Base-by-base conservation (phyloP, 2,888 invertebrate genomes). In the Homarus gammarus region DNA sequence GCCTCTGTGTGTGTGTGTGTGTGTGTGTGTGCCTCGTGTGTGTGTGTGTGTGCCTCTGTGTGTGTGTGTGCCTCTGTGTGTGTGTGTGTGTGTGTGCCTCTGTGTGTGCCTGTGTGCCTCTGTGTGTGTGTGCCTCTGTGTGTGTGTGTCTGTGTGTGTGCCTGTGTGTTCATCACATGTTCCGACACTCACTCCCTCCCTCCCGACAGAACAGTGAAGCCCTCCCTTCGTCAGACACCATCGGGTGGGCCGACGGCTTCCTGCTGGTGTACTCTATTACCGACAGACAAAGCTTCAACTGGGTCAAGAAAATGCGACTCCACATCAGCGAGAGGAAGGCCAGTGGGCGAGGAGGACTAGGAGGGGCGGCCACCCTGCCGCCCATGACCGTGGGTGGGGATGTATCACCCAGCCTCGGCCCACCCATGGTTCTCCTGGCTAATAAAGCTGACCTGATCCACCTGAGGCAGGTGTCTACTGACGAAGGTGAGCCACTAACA, bases 371-470 rank as follows among this genome's bases (percentile, higher is more conserved):
- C n/a, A 86, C 88, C 49, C 84, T 90, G 82, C 92, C 78, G 72
- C 92, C 72, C 81, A 91, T 49, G 72, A 83, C 75, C 33, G 73
- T 87, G 64, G 90, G 90, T 36, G 84, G 89, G n/a, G 91, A 91
- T 22, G 88, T 90, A 6, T 79, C 87, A 3, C 91, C 91, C 3
- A 84, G 88, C 56, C 31, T 82, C n/a, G 87, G 85, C 2, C 77
- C 84, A 33, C 97, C 97, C 0, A 95, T 97, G 56, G 96, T 97
- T n/a, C 95, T 98, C n/a, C 96, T 97, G 49, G 98, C 96, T 68
- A 98, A 98, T 93, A 98, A 98, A 94, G 96, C 96, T 36, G 98
- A 98, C 93, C 97, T 98, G 97, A 97, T 92, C 98, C 98, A 94
- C 94, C 98, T 92, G 95, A 98, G 93, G 56, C 56, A 82, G 97